A percentile compares a stretch with the other conserved stretches of the same genome.
Evolutionary conservation across 2,113 vertebrate species (phyloP).

Genomic region (Octodon degus): DNA sequence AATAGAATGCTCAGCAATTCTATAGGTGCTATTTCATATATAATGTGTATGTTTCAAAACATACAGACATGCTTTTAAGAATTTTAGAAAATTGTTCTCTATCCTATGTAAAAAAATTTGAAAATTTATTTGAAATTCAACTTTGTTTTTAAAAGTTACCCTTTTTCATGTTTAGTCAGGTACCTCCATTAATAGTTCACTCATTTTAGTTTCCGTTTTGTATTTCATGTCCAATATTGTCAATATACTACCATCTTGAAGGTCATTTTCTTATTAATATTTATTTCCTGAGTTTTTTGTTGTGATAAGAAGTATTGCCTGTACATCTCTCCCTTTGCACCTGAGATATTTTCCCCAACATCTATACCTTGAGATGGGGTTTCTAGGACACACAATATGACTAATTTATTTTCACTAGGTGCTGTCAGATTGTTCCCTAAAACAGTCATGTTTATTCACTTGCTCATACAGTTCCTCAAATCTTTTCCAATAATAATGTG

Average conservation of each 20-base stretch:
- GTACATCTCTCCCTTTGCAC: background rate
- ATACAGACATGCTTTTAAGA: background rate
- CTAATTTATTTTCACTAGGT: background rate
- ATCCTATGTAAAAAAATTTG: no score
- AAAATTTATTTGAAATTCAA: background rate
- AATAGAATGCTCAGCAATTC: background rate
- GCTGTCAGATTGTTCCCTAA: background rate
- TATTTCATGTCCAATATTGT: background rate
- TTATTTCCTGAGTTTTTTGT: background rate
- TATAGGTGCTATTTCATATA: background rate
- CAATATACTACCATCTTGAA: background rate
- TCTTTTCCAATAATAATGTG: background rate
- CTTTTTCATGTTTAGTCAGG: background rate
- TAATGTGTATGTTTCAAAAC: background rate
- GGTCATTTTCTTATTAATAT: background rate
- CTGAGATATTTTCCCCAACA: no score
- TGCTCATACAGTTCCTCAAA: background rate
- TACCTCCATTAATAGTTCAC: background rate
- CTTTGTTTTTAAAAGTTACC: background rate
- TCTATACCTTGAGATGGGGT: background rate
- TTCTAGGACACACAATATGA: background rate
- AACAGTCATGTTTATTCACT: background rate
- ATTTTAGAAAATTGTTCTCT: background rate
- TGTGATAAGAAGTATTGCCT: background rate
- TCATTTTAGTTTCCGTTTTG: background rate